Conservation (phyloP, 2,888 invertebrate species). For the Drosophila leonis region DNA sequence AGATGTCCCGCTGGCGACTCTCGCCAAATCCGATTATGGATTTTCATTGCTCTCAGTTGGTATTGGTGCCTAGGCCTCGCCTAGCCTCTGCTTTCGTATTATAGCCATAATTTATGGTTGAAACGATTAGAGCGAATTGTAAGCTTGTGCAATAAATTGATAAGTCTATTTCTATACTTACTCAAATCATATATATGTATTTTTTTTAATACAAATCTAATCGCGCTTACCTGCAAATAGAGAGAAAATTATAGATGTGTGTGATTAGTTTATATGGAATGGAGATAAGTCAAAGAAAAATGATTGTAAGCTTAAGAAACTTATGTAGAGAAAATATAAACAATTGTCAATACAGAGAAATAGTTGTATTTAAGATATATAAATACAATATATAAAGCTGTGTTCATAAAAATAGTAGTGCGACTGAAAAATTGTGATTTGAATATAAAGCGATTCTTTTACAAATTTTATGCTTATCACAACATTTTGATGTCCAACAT, state of each 20-base stretch:
- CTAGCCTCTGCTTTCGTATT: constrained; percentile 49
- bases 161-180: constrained; percentile 21
- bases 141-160: constrained; percentile 39
- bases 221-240: constrained; percentile 54
- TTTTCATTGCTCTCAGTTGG: constrained; percentile 24
- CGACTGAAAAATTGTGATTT: no score
- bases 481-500: no score
- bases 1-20: constrained; percentile 76
- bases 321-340: not conserved
- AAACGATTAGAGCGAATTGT: constrained; percentile 58
- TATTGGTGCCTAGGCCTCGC: constrained; percentile 12
- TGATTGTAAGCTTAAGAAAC: not conserved
- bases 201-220: constrained; percentile 43
- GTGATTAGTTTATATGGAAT: not conserved
- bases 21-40: constrained; percentile 72
- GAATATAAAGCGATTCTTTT: no score
- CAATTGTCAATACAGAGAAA: no score
- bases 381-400: no score
- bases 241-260: constrained; percentile 10
- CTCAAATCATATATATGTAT: constrained; percentile 10
- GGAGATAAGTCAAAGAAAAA: no score
- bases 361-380: no score
- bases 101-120: constrained; percentile 68
- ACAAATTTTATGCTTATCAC: no score
- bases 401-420: no score